Percentiles rank a stretch among this genome's conserved stretches.
These are phyloP conservation scores for Oryctes rhinoceros DNA, from an alignment of 1,140 invertebrate species.

Conservation along the genomic window DNA sequence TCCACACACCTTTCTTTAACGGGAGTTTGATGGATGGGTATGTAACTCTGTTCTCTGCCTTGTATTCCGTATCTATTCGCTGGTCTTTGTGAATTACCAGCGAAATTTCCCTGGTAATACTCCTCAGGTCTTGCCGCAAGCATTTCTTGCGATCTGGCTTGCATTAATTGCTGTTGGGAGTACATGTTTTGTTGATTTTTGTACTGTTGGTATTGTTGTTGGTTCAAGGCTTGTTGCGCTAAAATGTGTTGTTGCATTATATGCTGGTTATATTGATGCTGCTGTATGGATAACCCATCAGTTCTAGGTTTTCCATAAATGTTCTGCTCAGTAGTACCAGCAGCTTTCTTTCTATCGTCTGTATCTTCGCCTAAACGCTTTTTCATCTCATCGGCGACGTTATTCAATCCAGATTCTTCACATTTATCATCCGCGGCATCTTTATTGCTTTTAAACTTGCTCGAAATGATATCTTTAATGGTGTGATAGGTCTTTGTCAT, in stretches of 20 bases:
- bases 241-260: constrained; percentile 69
- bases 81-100: constrained; percentile 43
- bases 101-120: constrained; percentile 55
- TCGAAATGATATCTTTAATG: constrained; percentile 85
- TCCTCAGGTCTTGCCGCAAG: constrained; percentile 62
- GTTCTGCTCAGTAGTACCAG: constrained; percentile 38
- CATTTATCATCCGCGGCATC: constrained; percentile 62
- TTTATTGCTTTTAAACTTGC: constrained; percentile 73
- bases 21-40: constrained; percentile 44
- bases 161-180: constrained; percentile 60
- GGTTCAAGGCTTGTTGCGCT: constrained; percentile 53
- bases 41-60: constrained; percentile 38
- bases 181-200: constrained; percentile 51
- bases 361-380: constrained; percentile 62
- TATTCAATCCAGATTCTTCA: constrained; percentile 70
- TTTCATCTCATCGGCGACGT: constrained; percentile 68
- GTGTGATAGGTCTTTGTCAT: constrained; percentile 82
- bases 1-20: constrained; percentile 43
- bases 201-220: constrained; percentile 48
- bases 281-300: constrained; percentile 62
- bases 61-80: constrained; percentile 45
- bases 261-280: constrained; percentile 66
- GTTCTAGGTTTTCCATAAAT: constrained; percentile 69
- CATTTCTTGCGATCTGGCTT: constrained; percentile 67
- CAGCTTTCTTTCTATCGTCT: constrained; percentile 26